Evolutionary conservation across 1,140 invertebrate species (phyloP).

Genomic region (Sycobia sp.): DNA sequence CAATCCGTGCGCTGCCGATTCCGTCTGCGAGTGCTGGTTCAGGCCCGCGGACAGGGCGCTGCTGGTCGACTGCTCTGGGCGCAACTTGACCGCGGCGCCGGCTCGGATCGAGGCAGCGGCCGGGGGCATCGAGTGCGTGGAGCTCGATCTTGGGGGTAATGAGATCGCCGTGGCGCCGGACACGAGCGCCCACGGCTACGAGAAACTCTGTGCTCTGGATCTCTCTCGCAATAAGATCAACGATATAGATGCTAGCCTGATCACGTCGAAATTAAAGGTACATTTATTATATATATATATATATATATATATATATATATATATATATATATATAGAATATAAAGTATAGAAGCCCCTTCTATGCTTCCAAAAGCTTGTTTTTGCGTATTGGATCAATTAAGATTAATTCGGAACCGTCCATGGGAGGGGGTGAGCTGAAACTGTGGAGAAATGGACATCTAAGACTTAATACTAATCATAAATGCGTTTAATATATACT

Average conservation of each 20-base stretch:
- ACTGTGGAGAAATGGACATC: too few relatives aligned
- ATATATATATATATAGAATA: too few relatives aligned
- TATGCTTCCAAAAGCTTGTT: too few relatives aligned
- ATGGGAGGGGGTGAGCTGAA: too few relatives aligned
- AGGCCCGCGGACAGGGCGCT: slow-evolving; percentile 8
- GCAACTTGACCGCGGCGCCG: slow-evolving; percentile 65
- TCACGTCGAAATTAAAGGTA: slow-evolving; percentile 14
- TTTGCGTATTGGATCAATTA: too few relatives aligned
- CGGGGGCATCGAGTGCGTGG: slow-evolving; percentile 57
- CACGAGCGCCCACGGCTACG: slow-evolving; percentile 59
- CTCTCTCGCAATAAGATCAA: neutral
- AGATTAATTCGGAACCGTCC: too few relatives aligned
- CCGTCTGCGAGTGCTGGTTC: slow-evolving; percentile 27
- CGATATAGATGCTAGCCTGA: neutral
- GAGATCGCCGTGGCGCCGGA: slow-evolving; percentile 65
- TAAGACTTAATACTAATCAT: too few relatives aligned
- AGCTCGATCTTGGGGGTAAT: slow-evolving; percentile 61
- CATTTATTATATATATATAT: neutral
- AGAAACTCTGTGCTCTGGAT: slow-evolving; percentile 3
- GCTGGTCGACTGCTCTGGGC: slow-evolving; percentile 65
- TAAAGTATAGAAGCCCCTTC: too few relatives aligned
- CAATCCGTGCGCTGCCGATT: neutral
- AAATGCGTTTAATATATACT: too few relatives aligned
- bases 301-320: neutral
- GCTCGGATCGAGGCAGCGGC: slow-evolving; percentile 58